Evolutionary conservation across 2,888 invertebrate species (phyloP).

Genomic region (Eilema caniola): DNA sequence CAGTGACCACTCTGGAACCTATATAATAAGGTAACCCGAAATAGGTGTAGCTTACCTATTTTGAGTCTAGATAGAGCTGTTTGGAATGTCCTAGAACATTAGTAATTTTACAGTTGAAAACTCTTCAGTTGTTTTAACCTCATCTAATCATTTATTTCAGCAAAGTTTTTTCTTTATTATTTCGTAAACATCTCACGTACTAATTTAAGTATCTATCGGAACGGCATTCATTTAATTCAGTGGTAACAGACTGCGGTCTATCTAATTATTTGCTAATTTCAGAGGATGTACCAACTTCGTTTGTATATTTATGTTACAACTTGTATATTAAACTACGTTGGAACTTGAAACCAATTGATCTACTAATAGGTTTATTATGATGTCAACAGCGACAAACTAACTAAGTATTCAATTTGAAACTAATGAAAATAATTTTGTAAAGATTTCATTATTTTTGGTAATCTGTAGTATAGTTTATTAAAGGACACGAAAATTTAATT

Average conservation of each 20-base stretch:
- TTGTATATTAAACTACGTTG: constrained; percentile 10
- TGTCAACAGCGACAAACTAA: constrained; percentile 25
- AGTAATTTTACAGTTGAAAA: background rate
- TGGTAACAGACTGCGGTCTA: constrained; percentile 55
- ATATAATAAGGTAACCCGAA: too few species aligned
- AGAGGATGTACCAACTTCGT: constrained; percentile 49
- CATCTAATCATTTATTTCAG: background rate
- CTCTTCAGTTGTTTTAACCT: background rate
- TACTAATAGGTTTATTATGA: constrained; percentile 27
- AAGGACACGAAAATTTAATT: too few species aligned
- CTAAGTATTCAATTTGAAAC: constrained; percentile 25
- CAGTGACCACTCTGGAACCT: too few species aligned
- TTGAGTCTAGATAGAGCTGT: background rate
- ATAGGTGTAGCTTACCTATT: background rate
- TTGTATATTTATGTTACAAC: constrained; percentile 45
- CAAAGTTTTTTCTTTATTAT: constrained; percentile 3
- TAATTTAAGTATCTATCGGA: constrained; percentile 32
- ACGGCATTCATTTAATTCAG: constrained; percentile 46
- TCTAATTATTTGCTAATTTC: constrained; percentile 57
- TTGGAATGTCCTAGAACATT: background rate
- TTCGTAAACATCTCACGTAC: constrained; percentile 22
- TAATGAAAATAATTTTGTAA: constrained; percentile 39
- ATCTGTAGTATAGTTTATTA: background rate
- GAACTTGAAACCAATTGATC: constrained; percentile 18
- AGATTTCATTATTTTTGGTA: background rate